Conservation (phyloP, 2,797 vertebrate species). For the Fistularia commersonii region DNA sequence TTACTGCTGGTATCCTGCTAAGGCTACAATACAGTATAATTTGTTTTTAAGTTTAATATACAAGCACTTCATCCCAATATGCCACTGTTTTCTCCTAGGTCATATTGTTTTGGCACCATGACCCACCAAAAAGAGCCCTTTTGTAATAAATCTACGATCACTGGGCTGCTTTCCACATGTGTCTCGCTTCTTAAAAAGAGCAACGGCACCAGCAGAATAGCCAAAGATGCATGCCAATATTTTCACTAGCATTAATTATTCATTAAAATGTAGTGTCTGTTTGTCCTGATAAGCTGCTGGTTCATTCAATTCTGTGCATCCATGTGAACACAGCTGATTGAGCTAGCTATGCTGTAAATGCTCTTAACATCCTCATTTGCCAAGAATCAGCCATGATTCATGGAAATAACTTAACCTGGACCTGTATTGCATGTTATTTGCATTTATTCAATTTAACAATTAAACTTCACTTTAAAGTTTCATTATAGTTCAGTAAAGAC, state of each 20-base stretch:
- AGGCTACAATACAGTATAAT: too few species aligned
- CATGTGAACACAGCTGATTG: constrained; percentile 42
- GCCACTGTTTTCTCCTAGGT: constrained; percentile 2
- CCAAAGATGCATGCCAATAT: constrained; percentile 43
- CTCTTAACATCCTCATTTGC: constrained; percentile 26
- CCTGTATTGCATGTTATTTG: constrained; percentile 17
- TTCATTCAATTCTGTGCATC: constrained; percentile 46
- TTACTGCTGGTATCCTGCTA: too few species aligned
- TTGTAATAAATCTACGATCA: constrained; percentile 25
- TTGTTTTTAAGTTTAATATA: too few species aligned
- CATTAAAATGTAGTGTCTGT: constrained; percentile 65
- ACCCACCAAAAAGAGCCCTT: constrained; percentile 5
- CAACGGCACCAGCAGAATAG: constrained; percentile 48
- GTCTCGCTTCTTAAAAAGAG: constrained; percentile 38
- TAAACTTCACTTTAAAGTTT: too few species aligned
- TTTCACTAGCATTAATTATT: constrained; percentile 62
- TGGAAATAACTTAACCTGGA: constrained; percentile 30
- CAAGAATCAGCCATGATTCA: constrained; percentile 34
- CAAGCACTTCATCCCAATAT: too few species aligned
- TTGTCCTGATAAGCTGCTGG: constrained; percentile 57
- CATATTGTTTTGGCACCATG: constrained; percentile 1
- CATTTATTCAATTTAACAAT: constrained; percentile 31
- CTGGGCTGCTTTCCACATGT: constrained; percentile 29
- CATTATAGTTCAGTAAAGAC: too few species aligned
- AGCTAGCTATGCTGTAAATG: constrained; percentile 32